Evolutionary conservation across 2,888 invertebrate genomes (phyloP).

Genomic region (Pycnomerus fuliginosus): DNA sequence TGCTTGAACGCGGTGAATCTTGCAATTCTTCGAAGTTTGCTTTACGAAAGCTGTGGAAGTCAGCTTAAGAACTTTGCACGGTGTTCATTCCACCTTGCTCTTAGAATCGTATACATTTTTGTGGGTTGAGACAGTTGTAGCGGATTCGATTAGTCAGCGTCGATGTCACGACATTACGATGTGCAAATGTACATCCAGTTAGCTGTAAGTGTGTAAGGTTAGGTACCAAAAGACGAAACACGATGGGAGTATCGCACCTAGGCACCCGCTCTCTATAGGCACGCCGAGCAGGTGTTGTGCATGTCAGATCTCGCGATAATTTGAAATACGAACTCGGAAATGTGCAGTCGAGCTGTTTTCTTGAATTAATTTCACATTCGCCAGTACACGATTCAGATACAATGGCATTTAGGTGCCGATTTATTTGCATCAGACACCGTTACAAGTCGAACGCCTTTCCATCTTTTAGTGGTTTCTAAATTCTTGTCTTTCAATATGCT

Average conservation of each 20-base stretch:
- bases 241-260: conserved; percentile 30
- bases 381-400: conserved; percentile 44
- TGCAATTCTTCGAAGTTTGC: too few species aligned
- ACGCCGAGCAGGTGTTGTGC: conserved; percentile 48
- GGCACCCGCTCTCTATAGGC: conserved; percentile 31
- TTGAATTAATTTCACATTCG: conserved; percentile 51
- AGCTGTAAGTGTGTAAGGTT: conserved; percentile 13
- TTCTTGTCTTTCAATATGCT: too few species aligned
- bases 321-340: conserved; percentile 53
- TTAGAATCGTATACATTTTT: conserved; percentile 6
- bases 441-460: too few species aligned
- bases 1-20: too few species aligned
- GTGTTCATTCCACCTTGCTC: conserved; percentile 1
- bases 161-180: conserved; percentile 20
- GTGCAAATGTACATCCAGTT: conserved; percentile 16
- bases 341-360: conserved; percentile 43
- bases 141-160: conserved; percentile 16
- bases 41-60: too few species aligned
- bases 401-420: conserved; percentile 39
- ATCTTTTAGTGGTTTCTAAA: too few species aligned
- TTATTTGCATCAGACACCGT: conserved; percentile 35
- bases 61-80: too few species aligned
- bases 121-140: conserved; percentile 1
- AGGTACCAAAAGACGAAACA: conserved; percentile 9
- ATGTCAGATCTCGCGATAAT: conserved; percentile 51